Evolutionary conservation across 1,140 invertebrate species (phyloP), one percentile per base, ranked within the genome.

Genomic region (Pseudomyrmex pallidus): DNA sequence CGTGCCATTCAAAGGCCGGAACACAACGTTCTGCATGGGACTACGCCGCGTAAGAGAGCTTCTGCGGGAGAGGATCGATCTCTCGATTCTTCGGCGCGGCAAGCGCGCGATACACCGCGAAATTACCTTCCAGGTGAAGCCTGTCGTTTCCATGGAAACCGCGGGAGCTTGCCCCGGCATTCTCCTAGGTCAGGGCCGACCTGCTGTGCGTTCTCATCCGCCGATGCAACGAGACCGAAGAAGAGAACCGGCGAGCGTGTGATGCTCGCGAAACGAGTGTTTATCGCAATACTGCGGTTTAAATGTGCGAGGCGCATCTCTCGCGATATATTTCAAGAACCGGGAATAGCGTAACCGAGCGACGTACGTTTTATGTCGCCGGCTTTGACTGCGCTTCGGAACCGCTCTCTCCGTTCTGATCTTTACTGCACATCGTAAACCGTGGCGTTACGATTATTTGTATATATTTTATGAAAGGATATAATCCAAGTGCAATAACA

Each of bases 91-190:
- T 20, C n/a, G 52, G 7, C 20, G 59, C 67, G 87, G 61, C 56
- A 78, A 54, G 74, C 44, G 7, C 20, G 64, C 67, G 87, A 66
- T 61, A 78, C 59, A 78, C 44, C 74, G 52, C 74, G 87, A 89
- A 74, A 87, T 87, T 86, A 86, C 80, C 89, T 87, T 80, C 68
- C 85, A 90, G 89, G 89, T 89, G 83, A 90, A 82, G 89, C 80
- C 78, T 84, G 56, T 52, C 12, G 89, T 90, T 87, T 5, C 87
- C 82, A 90, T 90, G 85, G 87, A 62, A 80, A 90, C 89, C 85
- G 68, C 35, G 35, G 35, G 35, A 63, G 67, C 84, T 90, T 85
- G 85, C 20, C 80, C 80, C 63, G 80, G 62, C 62, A 83, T 2
- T 56, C 22, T 83, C 66, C 73, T 83, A 83, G 66, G 72, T 83